Percentiles rank a stretch among this genome's conserved stretches.
These are phyloP conservation scores for Lagocephalus sceleratus DNA, from an alignment of 2,797 vertebrate species.

Conservation along the genomic window DNA sequence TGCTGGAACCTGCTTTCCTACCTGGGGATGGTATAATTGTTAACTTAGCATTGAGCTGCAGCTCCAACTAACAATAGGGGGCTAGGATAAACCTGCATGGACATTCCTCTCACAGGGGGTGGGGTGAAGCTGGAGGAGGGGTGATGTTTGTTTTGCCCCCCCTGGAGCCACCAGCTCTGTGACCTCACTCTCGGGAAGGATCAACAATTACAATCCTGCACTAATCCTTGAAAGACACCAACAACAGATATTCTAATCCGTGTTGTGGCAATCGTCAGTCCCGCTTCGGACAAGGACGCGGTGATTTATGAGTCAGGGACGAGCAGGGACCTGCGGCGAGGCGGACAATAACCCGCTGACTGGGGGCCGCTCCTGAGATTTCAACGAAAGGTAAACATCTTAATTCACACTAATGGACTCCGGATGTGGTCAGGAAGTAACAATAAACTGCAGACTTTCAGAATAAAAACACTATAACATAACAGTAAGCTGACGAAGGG, in stretches of 20 bases:
- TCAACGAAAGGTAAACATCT: slow-evolving; percentile 54
- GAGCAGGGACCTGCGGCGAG: slow-evolving; percentile 42
- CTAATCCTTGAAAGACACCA: slow-evolving; percentile 41
- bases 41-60: slow-evolving; percentile 3
- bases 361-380: slow-evolving; percentile 13
- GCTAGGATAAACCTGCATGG: slow-evolving; percentile 37
- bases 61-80: slow-evolving; percentile 20
- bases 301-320: slow-evolving; percentile 56
- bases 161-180: slow-evolving; percentile 28
- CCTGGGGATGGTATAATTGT: slow-evolving; percentile 1
- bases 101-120: slow-evolving; percentile 55
- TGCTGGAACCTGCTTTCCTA: background rate
- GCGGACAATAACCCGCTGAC: slow-evolving; percentile 46
- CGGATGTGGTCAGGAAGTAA: slow-evolving; percentile 48
- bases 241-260: slow-evolving; percentile 35
- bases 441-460: slow-evolving; percentile 32
- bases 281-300: slow-evolving; percentile 21
- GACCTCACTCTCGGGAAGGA: slow-evolving; percentile 48
- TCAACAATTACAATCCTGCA: slow-evolving; percentile 52
- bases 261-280: slow-evolving; percentile 22
- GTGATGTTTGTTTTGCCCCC: slow-evolving; percentile 46
- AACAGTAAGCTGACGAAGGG: slow-evolving; percentile 22
- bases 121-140: slow-evolving; percentile 9
- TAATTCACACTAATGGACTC: slow-evolving; percentile 54
- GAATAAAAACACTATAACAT: too few relatives aligned